These are phyloP conservation scores for Lasioglossum zephyrum DNA, from an alignment of 2,888 invertebrate genomes.

Conservation along the genomic window DNA sequence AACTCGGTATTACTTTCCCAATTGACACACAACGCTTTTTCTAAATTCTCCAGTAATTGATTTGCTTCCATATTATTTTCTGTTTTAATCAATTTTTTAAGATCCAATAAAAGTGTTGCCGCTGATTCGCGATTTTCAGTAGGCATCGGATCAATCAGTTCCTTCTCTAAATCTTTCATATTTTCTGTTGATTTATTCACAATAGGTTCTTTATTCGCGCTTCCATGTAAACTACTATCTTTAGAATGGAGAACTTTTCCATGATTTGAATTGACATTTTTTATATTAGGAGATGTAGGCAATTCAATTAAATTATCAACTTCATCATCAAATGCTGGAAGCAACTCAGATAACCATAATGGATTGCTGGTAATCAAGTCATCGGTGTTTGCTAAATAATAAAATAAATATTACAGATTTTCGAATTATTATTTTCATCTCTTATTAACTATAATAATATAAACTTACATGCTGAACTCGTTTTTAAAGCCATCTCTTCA, in stretches of 20 bases:
- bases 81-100: slow-evolving; percentile 77
- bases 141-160: slow-evolving; percentile 68
- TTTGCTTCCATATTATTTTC: slow-evolving; percentile 77
- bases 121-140: slow-evolving; percentile 73
- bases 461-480: slow-evolving; percentile 74
- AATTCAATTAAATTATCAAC: slow-evolving; percentile 78
- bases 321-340: slow-evolving; percentile 79
- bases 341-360: slow-evolving; percentile 73
- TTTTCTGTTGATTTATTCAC: slow-evolving; percentile 20
- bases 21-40: slow-evolving; percentile 77
- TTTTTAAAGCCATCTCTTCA: slow-evolving; percentile 73
- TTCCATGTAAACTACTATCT: slow-evolving; percentile 1
- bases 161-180: slow-evolving; percentile 70
- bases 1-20: slow-evolving; percentile 77
- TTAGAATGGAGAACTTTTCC: neutral
- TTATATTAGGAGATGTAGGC: slow-evolving; percentile 67
- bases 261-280: slow-evolving; percentile 16
- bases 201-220: neutral
- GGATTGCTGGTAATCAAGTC: slow-evolving; percentile 75
- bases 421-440: neutral
- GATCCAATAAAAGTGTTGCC: slow-evolving; percentile 75
- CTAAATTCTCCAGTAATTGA: slow-evolving; percentile 77
- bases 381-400: slow-evolving; percentile 63
- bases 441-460: neutral
- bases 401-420: slow-evolving; percentile 15